A percentile compares a stretch with the other conserved stretches of the same genome.
Conservation (phyloP, 2,888 invertebrate genomes). For the Leucophora obtusa region DNA sequence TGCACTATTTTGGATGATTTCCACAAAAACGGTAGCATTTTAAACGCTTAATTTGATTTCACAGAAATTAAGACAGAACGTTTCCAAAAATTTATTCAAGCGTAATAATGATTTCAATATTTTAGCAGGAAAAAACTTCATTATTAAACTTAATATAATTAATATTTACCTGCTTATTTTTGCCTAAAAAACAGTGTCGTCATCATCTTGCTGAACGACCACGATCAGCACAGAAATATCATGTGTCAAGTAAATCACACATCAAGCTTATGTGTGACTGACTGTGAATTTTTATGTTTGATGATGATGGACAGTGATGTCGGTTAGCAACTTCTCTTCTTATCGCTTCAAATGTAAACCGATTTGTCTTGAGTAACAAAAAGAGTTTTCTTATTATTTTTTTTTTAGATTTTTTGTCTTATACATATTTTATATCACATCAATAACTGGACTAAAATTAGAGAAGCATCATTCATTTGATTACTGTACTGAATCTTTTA, state of each 20-base stretch:
- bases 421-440: conserved; percentile 39
- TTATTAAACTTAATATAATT: conserved; percentile 24
- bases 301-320: conserved; percentile 64
- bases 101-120: conserved; percentile 39
- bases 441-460: conserved; percentile 54
- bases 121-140: conserved; percentile 53
- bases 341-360: conserved; percentile 63
- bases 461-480: conserved; percentile 52
- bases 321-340: conserved; percentile 62
- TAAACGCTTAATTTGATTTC: conserved; percentile 60
- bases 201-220: conserved; percentile 16
- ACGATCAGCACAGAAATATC: conserved; percentile 50
- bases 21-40: conserved; percentile 60
- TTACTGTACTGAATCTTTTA: not conserved
- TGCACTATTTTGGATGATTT: conserved; percentile 35
- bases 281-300: conserved; percentile 38
- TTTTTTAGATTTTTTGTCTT: not conserved
- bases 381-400: conserved; percentile 31
- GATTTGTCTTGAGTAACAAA: conserved; percentile 63
- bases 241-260: conserved; percentile 63
- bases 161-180: conserved; percentile 49
- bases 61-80: conserved; percentile 47
- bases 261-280: conserved; percentile 55
- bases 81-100: conserved; percentile 52
- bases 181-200: conserved; percentile 14